Evolutionary conservation across 1,140 invertebrate species (phyloP).

Genomic region (Ceratina calcarata): DNA sequence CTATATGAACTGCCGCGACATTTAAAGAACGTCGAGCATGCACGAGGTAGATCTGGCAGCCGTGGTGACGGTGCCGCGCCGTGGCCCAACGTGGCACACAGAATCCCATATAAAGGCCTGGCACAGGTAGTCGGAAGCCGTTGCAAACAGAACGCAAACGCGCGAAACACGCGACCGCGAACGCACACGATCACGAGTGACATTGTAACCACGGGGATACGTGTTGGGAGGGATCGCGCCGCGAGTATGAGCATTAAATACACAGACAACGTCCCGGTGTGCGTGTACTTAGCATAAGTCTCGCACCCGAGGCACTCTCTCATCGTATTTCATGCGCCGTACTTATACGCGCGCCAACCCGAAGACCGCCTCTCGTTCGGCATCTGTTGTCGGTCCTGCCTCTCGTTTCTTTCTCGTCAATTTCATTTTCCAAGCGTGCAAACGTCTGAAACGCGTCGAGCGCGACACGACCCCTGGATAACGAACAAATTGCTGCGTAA

Average conservation of each 20-base stretch:
- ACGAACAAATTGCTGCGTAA: background rate
- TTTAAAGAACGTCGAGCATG: background rate
- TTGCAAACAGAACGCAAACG: conserved; percentile 34
- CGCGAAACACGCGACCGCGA: conserved; percentile 51
- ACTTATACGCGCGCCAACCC: conserved; percentile 54
- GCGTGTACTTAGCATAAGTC: conserved; percentile 76
- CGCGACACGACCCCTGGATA: background rate
- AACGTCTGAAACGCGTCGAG: conserved; percentile 5
- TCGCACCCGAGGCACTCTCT: conserved; percentile 75
- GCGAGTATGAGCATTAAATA: conserved; percentile 53
- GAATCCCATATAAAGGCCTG: conserved; percentile 56
- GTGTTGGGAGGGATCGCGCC: background rate
- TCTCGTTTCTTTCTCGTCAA: conserved; percentile 39
- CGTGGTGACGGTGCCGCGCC: conserved; percentile 44
- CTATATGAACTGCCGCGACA: background rate
- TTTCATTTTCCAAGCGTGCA: conserved; percentile 29
- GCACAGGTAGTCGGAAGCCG: conserved; percentile 50
- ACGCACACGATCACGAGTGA: conserved; percentile 3
- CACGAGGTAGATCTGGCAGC: conserved; percentile 26
- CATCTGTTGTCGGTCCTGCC: conserved; percentile 37
- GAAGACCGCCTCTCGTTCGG: conserved; percentile 52
- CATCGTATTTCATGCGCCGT: conserved; percentile 75
- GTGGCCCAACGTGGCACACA: conserved; percentile 1
- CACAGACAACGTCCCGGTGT: conserved; percentile 46
- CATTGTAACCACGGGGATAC: conserved; percentile 24